Evolutionary conservation across 1,140 invertebrate genomes (phyloP).

Genomic region (Trachymyrmex septentrionalis): DNA sequence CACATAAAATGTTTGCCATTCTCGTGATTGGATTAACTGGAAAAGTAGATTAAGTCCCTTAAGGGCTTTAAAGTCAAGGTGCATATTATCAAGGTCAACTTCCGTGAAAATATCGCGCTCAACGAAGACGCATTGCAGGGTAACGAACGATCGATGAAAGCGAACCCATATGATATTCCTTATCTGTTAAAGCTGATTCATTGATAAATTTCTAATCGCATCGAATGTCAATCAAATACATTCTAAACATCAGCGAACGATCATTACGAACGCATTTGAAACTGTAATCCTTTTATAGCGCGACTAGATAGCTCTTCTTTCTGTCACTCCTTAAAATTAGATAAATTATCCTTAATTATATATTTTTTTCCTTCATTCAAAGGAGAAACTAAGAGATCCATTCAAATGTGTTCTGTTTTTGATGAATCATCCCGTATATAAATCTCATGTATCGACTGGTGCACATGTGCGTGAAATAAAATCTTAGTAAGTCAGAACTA

Average conservation of each 20-base stretch:
- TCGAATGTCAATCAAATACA: background rate
- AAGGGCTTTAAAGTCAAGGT: conserved; percentile 74
- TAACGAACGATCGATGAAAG: conserved; percentile 73
- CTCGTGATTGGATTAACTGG: conserved; percentile 57
- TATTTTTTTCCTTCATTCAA: background rate
- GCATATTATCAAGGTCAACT: conserved; percentile 75
- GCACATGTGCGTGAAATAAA: conserved; percentile 29
- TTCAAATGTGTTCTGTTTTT: background rate
- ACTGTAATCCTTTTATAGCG: background rate
- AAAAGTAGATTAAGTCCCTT: conserved; percentile 72
- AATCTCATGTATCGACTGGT: conserved; percentile 46
- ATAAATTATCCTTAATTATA: background rate
- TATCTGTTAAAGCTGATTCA: conserved; percentile 22
- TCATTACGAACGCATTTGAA: background rate
- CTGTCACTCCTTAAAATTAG: background rate
- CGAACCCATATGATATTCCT: conserved; percentile 52
- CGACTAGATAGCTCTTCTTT: background rate
- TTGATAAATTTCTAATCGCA: conserved; percentile 51
- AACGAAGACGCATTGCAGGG: conserved; percentile 73
- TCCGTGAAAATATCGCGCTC: conserved; percentile 72
- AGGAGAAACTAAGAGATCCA: background rate
- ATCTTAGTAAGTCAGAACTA: conserved; percentile 51
- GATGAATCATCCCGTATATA: conserved; percentile 38
- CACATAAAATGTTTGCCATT: background rate
- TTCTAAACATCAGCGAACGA: background rate